Base-by-base conservation (phyloP, 1,140 invertebrate genomes). In the Drosophila watanabei region DNA sequence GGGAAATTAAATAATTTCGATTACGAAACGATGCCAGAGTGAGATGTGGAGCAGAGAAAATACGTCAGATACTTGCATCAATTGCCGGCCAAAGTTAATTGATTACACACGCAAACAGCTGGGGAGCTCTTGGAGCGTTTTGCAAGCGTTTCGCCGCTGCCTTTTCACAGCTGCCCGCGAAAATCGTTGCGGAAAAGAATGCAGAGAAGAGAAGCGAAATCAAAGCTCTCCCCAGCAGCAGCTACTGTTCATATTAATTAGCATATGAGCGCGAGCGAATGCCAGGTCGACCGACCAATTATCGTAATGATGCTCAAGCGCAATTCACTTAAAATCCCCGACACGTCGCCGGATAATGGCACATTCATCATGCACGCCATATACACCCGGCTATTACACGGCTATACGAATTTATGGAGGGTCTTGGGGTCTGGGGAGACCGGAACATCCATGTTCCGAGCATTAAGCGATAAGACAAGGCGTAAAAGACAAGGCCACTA, bases 171-270 rank as follows among this genome's bases (percentile, higher is more conserved):
- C 46, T 76, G 14, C 24, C 33, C n/a, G 81, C 72, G 82, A 78
- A 72, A 65, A 72, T 56, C n/a, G 59, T 35, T 32, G 61, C 52
- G 28, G 32, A 69, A 58, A 56, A 49, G 41, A 45, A 37, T 16
- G 24, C 13, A 32, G 32, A 16, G 32, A 46, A 13, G 39, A 52
- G 57, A 43, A 48, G 37, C 63, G 37, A 43, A 61, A 68, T 48
- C 58, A 63, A 75, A 80, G 57, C 28, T 79, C 11, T 24, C 33
- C 60, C 69, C 59, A 64, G 33, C 39, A 56, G 68, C 48, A 77
- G 59, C 49, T 75, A 73, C 49, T 75, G 76, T 73, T 80, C 84
- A 88, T 82, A 86, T 86, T 86, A 86, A 89, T 89, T 89, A 90
- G 75, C 82, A 57, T 48, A 73, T 14, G 39, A 35, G 39, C 48